These are phyloP conservation scores for Archips crataeganus DNA, from an alignment of 2,888 invertebrate genomes.

Conservation along the genomic window DNA sequence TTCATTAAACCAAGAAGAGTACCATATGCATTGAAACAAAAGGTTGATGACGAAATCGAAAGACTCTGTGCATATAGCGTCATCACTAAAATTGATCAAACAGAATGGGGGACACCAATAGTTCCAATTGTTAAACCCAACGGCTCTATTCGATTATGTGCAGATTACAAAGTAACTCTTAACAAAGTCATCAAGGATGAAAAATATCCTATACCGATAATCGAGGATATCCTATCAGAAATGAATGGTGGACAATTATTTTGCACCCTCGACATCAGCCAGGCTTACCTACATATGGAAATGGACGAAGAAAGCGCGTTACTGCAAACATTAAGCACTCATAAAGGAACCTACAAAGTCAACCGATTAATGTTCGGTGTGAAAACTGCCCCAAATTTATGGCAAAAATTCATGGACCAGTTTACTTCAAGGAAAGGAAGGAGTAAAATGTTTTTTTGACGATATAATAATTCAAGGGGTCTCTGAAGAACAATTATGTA, in stretches of 20 bases:
- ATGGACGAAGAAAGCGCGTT: not conserved
- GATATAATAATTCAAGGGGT: conserved; percentile 12
- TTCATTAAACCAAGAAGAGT: too few species aligned
- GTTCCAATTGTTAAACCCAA: not conserved
- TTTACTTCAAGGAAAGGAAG: not conserved
- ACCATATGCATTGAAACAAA: too few species aligned
- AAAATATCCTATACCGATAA: conserved; percentile 16
- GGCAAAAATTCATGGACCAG: conserved; percentile 2
- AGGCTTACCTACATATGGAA: not conserved
- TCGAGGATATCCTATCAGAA: conserved; percentile 4
- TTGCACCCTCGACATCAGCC: conserved; percentile 10
- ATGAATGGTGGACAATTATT: conserved; percentile 4
- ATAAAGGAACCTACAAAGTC: conserved; percentile 13
- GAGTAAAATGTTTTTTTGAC: conserved; percentile 18
- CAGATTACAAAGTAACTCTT: conserved; percentile 1
- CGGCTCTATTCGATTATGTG: not conserved
- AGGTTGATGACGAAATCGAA: too few species aligned
- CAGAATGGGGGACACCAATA: conserved; percentile 1
- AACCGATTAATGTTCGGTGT: conserved; percentile 20
- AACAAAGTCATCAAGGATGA: conserved; percentile 8
- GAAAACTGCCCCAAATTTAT: not conserved
- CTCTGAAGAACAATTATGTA: not conserved
- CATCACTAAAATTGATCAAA: not conserved
- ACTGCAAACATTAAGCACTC: not conserved
- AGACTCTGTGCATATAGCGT: too few species aligned